Conservation (phyloP, 2,797 vertebrate genomes). For the Gymnothorax reevesii region DNA sequence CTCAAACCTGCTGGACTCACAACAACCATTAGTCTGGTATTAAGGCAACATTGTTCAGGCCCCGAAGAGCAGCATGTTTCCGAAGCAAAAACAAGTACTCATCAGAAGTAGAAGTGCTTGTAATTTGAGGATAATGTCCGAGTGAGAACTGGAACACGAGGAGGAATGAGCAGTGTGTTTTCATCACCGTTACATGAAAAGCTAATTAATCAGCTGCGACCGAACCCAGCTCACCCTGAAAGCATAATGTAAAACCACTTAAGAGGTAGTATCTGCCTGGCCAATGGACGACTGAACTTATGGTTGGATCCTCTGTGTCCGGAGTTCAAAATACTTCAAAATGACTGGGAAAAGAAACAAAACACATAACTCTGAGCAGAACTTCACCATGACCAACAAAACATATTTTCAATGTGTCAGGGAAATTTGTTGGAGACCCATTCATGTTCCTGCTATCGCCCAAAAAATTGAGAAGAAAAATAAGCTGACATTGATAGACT, state of each 20-base stretch:
- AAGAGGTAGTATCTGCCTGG: neutral
- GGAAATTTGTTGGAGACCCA: neutral
- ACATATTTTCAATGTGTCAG: neutral
- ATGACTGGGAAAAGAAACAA: neutral
- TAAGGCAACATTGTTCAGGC: too few relatives aligned
- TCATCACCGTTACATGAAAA: neutral
- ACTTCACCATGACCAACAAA: too few relatives aligned
- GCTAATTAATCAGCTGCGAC: constrained; percentile 14
- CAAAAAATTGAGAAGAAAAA: neutral
- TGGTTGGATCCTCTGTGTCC: neutral
- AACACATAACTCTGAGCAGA: neutral
- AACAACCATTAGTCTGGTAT: too few relatives aligned
- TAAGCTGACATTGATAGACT: neutral
- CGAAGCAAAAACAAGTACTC: neutral
- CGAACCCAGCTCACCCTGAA: neutral
- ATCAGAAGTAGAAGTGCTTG: neutral
- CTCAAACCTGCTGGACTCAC: too few relatives aligned
- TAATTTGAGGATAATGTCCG: neutral
- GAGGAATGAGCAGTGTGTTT: neutral
- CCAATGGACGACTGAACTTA: neutral
- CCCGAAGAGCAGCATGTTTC: neutral
- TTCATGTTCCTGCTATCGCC: neutral
- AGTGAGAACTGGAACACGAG: neutral
- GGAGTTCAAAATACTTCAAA: neutral
- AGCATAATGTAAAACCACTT: neutral